phyloP scores from a whole-genome alignment of 2,113 vertebrate genomes.

The Callochromis pleurospilus region DNA sequence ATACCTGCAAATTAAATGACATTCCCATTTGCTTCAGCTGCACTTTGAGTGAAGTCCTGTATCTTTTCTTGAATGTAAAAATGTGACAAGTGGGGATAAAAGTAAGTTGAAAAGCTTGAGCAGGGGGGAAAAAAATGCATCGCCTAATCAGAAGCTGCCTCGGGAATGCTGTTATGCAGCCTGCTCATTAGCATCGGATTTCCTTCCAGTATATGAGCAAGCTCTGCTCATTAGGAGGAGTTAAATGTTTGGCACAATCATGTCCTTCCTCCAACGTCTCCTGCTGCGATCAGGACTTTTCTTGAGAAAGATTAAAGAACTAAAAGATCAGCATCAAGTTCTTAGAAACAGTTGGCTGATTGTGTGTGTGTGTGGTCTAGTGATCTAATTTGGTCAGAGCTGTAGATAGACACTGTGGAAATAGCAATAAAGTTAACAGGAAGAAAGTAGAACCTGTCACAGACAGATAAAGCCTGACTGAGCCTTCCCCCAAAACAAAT shows the following conservation, averaged over 20 bases:
- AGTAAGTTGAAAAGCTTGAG: not conserved
- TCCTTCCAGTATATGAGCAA: not conserved
- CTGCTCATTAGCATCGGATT: not conserved
- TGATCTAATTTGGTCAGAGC: slow-evolving; percentile 36
- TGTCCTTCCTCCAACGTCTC: not conserved
- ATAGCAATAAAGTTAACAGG: not conserved
- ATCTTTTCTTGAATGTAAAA: not conserved
- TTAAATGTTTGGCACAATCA: not conserved
- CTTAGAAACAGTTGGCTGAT: slow-evolving; percentile 24
- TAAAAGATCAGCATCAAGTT: slow-evolving; percentile 29
- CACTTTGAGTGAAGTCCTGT: not conserved
- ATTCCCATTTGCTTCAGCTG: not conserved
- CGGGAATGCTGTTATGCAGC: not conserved
- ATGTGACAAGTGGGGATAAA: not conserved
- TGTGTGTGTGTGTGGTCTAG: not conserved
- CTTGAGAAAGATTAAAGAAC: not conserved
- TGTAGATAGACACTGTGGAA: not conserved
- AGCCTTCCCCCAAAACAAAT: not conserved
- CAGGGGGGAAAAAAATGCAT: fast-evolving
- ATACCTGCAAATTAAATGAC: not conserved
- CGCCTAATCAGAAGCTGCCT: not conserved
- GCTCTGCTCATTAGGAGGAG: not conserved
- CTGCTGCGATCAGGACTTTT: not conserved
- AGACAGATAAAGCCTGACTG: not conserved
- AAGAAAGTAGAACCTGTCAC: not conserved